Evolutionary conservation across 1,140 invertebrate species (phyloP), one percentile per base, ranked within the genome.

Genomic region (Procambarus virginalis): DNA sequence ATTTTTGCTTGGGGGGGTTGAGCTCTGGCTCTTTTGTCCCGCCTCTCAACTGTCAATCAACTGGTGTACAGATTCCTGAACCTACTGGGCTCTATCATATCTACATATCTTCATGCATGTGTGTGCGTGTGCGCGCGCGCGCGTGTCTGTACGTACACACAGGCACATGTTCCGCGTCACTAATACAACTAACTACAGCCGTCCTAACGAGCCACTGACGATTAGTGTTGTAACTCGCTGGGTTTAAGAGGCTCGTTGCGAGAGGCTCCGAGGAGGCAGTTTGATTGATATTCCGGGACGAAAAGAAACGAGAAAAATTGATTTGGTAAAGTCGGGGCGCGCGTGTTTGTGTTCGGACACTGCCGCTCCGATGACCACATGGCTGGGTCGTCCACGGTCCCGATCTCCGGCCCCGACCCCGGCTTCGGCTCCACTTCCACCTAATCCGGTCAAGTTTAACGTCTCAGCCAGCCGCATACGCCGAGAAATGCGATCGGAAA

Each of bases 241-340:
- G 80, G 58, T 82, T 51, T 64, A 58, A 55, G 75, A 76, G 83
- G 48, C 60, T 55, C 55, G 85, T 55, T 64, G 17, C 45, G 55
- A 68, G 75, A 78, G 64, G 68, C 48, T 73, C 49, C 51, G 75
- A 77, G 73, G 73, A 76, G 81, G 75, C 79, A 89, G 75, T 78
- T 78, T 89, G 87, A 89, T 84, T 89, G 87, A 89, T 89, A 77
- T 82, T 84, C 87, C 73, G 12, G 75, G 80, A 77, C 87, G 87
- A 89, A 89, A 89, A 89, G 87, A 84, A 89, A 89, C 81, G 87
- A 84, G 87, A 89, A 89, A 89, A 89, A 89, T 83, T 89, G 87
- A 89, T 89, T 89, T 77, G 68, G 87, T 89, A 68, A 84, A 89
- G 87, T 89, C 81, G 34, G 68, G 79, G 87, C 81, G 87, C 87